Evolutionary conservation across 1,140 invertebrate species (phyloP).

Genomic region (Drosophila pallidifrons): DNA sequence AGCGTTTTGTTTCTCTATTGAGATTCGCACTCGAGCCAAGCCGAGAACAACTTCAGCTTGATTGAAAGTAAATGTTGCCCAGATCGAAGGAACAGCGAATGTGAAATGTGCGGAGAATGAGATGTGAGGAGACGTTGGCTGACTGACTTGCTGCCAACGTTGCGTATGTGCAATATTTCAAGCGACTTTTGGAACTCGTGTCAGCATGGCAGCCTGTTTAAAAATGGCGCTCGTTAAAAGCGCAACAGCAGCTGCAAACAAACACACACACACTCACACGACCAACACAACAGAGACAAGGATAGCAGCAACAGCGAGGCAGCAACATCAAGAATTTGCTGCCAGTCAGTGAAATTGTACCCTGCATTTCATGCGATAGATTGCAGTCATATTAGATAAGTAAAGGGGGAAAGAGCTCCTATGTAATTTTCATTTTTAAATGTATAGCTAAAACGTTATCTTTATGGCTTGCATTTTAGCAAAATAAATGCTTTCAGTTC

Average conservation of each 20-base stretch:
- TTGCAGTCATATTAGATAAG: no score
- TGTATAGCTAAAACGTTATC: no score
- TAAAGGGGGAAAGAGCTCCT: background rate
- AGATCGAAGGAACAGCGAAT: constrained; percentile 40
- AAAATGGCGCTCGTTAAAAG: constrained; percentile 64
- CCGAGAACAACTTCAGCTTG: constrained; percentile 37
- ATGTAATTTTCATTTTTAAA: background rate
- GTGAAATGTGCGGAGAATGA: constrained; percentile 12
- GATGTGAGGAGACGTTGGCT: background rate
- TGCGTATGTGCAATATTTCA: constrained; percentile 67
- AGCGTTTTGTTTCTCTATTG: constrained; percentile 58
- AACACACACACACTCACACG: background rate
- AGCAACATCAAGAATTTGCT: constrained; percentile 47
- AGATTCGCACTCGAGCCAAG: constrained; percentile 38
- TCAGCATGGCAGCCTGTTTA: constrained; percentile 43
- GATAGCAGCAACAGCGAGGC: constrained; percentile 25
- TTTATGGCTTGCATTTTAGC: no score
- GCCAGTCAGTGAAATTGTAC: constrained; percentile 51
- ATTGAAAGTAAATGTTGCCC: constrained; percentile 61
- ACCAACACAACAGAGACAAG: background rate
- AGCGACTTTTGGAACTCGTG: constrained; percentile 45
- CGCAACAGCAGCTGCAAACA: constrained; percentile 50
- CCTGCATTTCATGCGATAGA: background rate
- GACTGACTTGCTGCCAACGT: constrained; percentile 9
- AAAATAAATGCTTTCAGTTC: no score